A percentile compares a stretch with the other conserved stretches of the same genome.
Evolutionary conservation across 2,888 invertebrate species (phyloP).

Genomic region (Pristionchus entomophagus): DNA sequence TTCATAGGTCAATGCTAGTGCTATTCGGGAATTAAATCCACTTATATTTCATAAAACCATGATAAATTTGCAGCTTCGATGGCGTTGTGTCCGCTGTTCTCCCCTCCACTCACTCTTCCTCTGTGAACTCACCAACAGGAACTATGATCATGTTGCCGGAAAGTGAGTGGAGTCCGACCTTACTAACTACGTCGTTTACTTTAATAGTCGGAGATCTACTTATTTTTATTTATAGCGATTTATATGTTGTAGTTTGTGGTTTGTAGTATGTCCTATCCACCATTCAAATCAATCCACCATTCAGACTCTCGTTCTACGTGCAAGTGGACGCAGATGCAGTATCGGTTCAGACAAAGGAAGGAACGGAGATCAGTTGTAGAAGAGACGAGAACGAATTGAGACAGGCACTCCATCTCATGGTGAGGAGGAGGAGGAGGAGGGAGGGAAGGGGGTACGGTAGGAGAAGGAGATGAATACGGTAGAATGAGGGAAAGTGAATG

Average conservation of each 20-base stretch:
- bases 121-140: conserved; percentile 57
- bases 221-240: not conserved
- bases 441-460: not conserved
- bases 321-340: conserved; percentile 56
- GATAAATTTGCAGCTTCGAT: conserved; percentile 61
- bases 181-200: no score
- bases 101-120: conserved; percentile 56
- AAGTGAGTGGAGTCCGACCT: conserved; percentile 58
- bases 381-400: conserved; percentile 56
- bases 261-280: not conserved
- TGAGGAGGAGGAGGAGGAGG: conserved; percentile 34
- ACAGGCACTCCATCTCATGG: conserved; percentile 55
- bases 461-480: no score
- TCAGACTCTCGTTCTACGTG: conserved; percentile 60
- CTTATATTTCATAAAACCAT: no score
- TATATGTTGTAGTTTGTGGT: not conserved
- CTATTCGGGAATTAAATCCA: no score
- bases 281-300: not conserved
- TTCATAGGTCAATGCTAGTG: no score
- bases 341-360: conserved; percentile 62
- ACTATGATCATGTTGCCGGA: conserved; percentile 63
- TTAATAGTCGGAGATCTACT: not conserved
- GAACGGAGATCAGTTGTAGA: conserved; percentile 63
- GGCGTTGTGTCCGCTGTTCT: conserved; percentile 64
- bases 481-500: not conserved